Evolutionary conservation across 2,113 vertebrate species (phyloP).

Genomic region (Pelusios castaneus): DNA sequence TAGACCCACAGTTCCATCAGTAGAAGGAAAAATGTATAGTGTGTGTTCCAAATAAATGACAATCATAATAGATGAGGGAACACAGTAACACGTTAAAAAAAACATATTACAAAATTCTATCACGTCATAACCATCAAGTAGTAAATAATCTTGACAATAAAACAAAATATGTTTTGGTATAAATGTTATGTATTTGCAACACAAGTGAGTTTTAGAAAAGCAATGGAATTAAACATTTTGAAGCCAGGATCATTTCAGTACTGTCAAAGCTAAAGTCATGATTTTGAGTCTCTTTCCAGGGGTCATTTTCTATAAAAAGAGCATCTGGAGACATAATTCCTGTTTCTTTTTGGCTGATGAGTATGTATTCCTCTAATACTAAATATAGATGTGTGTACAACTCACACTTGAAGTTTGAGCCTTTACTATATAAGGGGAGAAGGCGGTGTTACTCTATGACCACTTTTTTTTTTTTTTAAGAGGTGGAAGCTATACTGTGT

Average conservation of each 20-base stretch:
- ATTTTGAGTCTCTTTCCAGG: constrained; percentile 41
- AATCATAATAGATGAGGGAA: not conserved
- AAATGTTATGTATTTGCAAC: not conserved
- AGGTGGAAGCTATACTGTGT: constrained; percentile 29
- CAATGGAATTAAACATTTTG: not conserved
- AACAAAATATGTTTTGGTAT: not conserved
- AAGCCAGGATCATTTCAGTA: constrained; percentile 12
- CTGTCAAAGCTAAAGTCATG: constrained; percentile 21
- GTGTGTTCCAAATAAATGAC: not conserved
- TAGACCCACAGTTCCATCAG: not conserved
- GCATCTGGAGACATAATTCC: constrained; percentile 60
- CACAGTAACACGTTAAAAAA: not conserved
- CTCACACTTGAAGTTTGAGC: constrained; percentile 18
- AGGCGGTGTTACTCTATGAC: not conserved
- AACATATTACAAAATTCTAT: not conserved
- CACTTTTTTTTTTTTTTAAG: not conserved
- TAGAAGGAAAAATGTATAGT: not conserved
- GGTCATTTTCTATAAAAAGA: constrained; percentile 56
- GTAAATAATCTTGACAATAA: not conserved
- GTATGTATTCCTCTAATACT: constrained; percentile 38
- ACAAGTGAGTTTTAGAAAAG: not conserved
- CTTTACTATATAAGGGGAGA: constrained; percentile 62
- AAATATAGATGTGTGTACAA: constrained; percentile 57
- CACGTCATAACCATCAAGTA: not conserved
- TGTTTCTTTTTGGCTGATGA: constrained; percentile 51